Evolutionary conservation across 2,888 invertebrate genomes (phyloP).

Genomic region (Heliconius charithonia): DNA sequence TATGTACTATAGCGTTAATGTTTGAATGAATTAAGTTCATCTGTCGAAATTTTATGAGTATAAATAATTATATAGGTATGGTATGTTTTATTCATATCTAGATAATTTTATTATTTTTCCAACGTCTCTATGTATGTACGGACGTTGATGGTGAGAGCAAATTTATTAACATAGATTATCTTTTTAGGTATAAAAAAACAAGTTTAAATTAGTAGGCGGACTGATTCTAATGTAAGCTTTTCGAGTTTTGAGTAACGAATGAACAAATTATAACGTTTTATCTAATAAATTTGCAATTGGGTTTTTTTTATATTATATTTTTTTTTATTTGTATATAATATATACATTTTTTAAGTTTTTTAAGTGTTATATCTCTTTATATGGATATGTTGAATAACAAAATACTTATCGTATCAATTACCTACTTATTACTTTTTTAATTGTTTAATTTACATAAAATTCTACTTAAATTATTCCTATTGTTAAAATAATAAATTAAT

Average conservation of each 20-base stretch:
- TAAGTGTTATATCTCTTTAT: background rate
- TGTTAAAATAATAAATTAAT: background rate
- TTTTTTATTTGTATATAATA: background rate
- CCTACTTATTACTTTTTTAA: slow-evolving; percentile 4
- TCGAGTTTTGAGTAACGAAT: slow-evolving; percentile 10
- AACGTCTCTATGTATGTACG: slow-evolving; percentile 23
- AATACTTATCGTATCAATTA: background rate
- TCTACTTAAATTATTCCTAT: background rate
- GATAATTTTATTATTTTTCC: slow-evolving; percentile 37
- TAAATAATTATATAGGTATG: slow-evolving; percentile 33
- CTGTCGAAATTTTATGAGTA: slow-evolving; percentile 38
- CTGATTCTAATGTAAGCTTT: slow-evolving; percentile 24
- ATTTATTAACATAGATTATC: slow-evolving; percentile 29
- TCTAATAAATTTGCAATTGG: background rate
- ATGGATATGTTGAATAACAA: background rate
- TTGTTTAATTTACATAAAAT: slow-evolving; percentile 15
- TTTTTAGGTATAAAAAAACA: slow-evolving; percentile 22
- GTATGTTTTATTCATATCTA: slow-evolving; percentile 42
- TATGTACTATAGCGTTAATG: slow-evolving; percentile 33
- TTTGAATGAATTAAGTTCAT: slow-evolving; percentile 40
- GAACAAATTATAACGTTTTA: slow-evolving; percentile 9
- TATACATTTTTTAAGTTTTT: background rate
- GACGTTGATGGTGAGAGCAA: slow-evolving; percentile 26
- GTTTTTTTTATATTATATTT: background rate
- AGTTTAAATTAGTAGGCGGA: slow-evolving; percentile 21